Evolutionary conservation across 2,113 vertebrate species (phyloP).

Genomic region (Uria aalge): DNA sequence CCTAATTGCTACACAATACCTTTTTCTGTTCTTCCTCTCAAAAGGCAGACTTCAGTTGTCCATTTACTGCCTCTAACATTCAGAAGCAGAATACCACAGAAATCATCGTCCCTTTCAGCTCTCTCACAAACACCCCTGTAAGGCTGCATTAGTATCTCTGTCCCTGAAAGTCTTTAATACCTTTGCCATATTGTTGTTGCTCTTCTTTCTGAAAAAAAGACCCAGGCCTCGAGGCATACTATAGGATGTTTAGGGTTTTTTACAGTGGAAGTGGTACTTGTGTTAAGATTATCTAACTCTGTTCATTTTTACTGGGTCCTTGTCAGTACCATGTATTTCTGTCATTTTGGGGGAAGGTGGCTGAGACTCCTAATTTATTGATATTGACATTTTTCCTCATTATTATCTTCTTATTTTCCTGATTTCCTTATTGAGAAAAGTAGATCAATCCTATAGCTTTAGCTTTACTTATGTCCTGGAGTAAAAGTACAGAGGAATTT

Average conservation of each 20-base stretch:
- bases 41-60: not conserved
- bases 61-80: not conserved
- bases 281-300: not conserved
- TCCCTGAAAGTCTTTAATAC: not conserved
- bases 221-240: not conserved
- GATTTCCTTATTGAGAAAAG: not conserved
- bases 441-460: not conserved
- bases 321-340: not conserved
- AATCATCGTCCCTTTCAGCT: not conserved
- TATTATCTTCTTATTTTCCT: not conserved
- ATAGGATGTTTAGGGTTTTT: rapidly evolving
- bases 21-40: not conserved
- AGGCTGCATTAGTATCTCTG: not conserved
- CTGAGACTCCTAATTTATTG: not conserved
- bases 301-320: not conserved
- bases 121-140: not conserved
- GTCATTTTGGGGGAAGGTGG: not conserved
- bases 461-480: not conserved
- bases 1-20: not conserved
- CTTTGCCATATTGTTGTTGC: not conserved
- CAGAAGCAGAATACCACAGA: not conserved
- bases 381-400: not conserved
- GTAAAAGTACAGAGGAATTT: not conserved
- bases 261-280: not conserved
- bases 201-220: not conserved